phyloP scores from a whole-genome alignment of 1,140 invertebrate genomes.

The Drosophila truncata region DNA sequence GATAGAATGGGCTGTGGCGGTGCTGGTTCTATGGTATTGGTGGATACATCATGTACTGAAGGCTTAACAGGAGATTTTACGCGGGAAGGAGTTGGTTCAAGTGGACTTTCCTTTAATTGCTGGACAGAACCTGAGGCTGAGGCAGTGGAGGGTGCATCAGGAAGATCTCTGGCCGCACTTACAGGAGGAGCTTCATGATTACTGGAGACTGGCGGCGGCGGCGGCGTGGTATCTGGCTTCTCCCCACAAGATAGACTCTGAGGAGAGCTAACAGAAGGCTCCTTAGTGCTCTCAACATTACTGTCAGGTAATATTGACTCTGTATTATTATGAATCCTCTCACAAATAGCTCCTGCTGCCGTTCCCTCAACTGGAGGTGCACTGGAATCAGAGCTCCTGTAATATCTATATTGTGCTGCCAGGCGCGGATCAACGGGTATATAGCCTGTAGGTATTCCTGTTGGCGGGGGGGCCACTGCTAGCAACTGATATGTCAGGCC shows the following conservation, averaged over 20 bases:
- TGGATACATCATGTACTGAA: constrained; percentile 16
- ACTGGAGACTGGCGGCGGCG: not conserved
- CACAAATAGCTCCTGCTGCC: not conserved
- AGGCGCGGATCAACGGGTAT: constrained; percentile 1
- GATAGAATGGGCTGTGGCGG: not conserved
- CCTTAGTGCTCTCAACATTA: not conserved
- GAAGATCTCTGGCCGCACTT: no score
- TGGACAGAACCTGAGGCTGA: not conserved
- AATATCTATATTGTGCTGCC: not conserved
- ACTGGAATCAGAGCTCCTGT: not conserved
- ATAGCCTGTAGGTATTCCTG: not conserved
- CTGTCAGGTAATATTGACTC: not conserved
- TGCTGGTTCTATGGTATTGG: constrained; percentile 34
- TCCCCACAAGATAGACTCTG: not conserved
- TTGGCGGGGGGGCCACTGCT: not conserved
- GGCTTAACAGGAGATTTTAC: not conserved
- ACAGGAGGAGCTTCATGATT: not conserved
- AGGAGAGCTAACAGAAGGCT: no score
- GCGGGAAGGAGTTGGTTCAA: no score
- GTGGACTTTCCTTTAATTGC: not conserved
- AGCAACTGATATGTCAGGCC: constrained; percentile 3
- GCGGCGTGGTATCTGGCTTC: not conserved
- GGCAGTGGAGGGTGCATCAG: no score
- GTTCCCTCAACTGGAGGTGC: not conserved
- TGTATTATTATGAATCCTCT: not conserved